A percentile compares a stretch with the other conserved stretches of the same genome.
These are phyloP conservation scores for Wiebesia pumilae DNA, from an alignment of 1,140 invertebrate genomes.

Conservation along the genomic window DNA sequence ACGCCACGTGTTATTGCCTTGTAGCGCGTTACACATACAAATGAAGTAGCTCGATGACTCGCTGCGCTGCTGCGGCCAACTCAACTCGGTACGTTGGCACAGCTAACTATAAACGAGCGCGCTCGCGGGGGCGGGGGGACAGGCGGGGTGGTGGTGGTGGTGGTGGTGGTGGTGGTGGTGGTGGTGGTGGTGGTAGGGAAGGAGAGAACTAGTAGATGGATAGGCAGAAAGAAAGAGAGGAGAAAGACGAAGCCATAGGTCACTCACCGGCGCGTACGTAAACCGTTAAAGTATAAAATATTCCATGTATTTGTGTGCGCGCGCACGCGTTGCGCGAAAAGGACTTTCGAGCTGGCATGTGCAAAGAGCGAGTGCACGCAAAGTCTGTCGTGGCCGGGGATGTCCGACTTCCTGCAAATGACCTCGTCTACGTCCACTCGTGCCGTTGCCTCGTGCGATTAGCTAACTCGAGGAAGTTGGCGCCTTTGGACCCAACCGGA, in stretches of 20 bases:
- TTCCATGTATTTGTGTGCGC: background rate
- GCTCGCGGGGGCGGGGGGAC: no score
- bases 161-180: no score
- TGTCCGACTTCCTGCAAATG: constrained; percentile 21
- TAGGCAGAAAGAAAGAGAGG: background rate
- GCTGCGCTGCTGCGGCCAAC: background rate
- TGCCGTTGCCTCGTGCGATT: constrained; percentile 9
- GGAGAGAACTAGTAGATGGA: background rate
- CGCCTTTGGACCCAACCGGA: background rate
- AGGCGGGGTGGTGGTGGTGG: no score
- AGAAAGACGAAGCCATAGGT: constrained; percentile 63
- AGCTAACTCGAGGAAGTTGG: no score
- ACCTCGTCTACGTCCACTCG: background rate
- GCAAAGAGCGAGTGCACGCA: constrained; percentile 16
- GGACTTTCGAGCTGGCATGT: background rate
- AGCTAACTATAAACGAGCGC: background rate
- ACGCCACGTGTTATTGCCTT: constrained; percentile 34
- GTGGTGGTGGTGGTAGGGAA: no score
- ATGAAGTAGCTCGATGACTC: constrained; percentile 44
- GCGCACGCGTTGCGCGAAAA: constrained; percentile 17
- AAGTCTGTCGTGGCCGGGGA: background rate
- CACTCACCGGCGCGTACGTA: constrained; percentile 68
- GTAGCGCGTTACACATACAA: constrained; percentile 40
- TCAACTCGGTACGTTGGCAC: constrained; percentile 4
- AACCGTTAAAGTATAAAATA: constrained; percentile 55